Base-by-base conservation (phyloP, 2,113 vertebrate genomes). In the Psittacus erithacus region DNA sequence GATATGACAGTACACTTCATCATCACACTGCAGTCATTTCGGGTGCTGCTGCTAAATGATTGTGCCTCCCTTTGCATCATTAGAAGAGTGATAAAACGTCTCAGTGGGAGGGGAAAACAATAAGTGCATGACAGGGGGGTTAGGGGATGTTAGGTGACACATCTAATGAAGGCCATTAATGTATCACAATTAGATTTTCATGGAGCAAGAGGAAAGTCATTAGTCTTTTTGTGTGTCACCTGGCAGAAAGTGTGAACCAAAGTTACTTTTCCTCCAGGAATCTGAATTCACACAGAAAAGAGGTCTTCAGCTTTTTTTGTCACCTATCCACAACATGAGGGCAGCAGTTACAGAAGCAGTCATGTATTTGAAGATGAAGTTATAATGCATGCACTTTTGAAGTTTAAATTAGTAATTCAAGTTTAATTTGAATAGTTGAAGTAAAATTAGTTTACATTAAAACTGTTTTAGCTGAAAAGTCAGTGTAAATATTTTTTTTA, bases 101-200 rank as follows among this genome's bases (percentile, higher is more conserved):
- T 70, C 53, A 7, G 71, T 27, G 25, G 82, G 78, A 82, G 29
- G 46, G 65, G 44, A 94, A 81, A 89, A 91, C 52, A 79, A 52
- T 7, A 68, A 86, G 25, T 0, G 0, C 63, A 6, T 3, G 46
- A 27, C 0, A 2, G 47, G 50, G 44, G 20, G 50, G 22, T 64
- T 47, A 14, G 16, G 60, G 59, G n/a, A 49, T 7, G 38, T 60
- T 63, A 59, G 60, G 78, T 82, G 87, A 86, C 78, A 69, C 78
- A 23, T 80, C 79, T 90, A 96, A 94, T 91, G 87, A 87, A 90
- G 84, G 63, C 90, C 90, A 94, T 95, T 94, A 90, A 74, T 0
- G 0, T 9, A 63, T 17, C 90, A 79, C 81, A 76, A 81, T 46
- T 4, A 86, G 81, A 67, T 77, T 92, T 85, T n/a, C 5, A 4